A percentile compares a stretch with the other conserved stretches of the same genome.
Conservation (phyloP, 1,140 invertebrate genomes). For the Contarinia nasturtii region DNA sequence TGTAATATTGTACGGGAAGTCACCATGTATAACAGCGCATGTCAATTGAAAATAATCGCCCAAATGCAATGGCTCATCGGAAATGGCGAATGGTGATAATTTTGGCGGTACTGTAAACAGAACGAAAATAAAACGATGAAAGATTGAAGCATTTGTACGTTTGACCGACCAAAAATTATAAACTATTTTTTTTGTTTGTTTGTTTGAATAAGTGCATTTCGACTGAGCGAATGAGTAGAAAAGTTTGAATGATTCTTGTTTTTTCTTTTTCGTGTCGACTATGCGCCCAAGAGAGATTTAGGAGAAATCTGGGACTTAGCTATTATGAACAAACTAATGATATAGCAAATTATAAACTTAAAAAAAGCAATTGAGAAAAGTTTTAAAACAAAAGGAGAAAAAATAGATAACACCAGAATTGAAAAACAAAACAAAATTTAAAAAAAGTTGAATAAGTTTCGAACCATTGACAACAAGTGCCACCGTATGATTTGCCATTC, state of each 20-base stretch:
- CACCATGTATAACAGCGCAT: constrained; percentile 60
- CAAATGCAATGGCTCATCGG: constrained; percentile 53
- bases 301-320: too few relatives aligned
- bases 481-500: constrained; percentile 37
- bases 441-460: not conserved
- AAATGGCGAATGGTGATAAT: constrained; percentile 55
- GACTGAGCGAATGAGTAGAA: too few relatives aligned
- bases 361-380: too few relatives aligned
- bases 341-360: too few relatives aligned
- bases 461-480: constrained; percentile 49
- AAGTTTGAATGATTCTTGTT: too few relatives aligned
- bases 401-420: not conserved
- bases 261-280: too few relatives aligned
- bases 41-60: constrained; percentile 56
- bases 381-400: not conserved
- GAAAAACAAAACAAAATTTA: not conserved
- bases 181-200: not conserved
- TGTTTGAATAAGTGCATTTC: too few relatives aligned
- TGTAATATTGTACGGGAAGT: constrained; percentile 51
- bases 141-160: not conserved
- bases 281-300: too few relatives aligned
- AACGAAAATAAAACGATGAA: not conserved
- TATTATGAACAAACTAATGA: too few relatives aligned
- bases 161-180: not conserved
- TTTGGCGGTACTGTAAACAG: constrained; percentile 44